Conservation (phyloP, 2,113 vertebrate species). For the Pholis gunnellus region DNA sequence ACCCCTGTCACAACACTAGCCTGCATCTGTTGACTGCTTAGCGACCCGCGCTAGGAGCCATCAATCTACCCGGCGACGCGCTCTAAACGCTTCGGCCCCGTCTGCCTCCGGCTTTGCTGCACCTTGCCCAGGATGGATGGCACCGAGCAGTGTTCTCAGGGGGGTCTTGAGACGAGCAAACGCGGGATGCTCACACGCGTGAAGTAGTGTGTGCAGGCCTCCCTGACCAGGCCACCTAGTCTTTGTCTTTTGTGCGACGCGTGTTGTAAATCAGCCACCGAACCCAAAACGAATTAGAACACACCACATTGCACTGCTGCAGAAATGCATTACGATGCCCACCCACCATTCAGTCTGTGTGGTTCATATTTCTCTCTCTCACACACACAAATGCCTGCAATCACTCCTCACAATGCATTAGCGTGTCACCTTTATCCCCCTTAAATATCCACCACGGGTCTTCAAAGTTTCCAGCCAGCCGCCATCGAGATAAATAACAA, state of each 20-base stretch:
- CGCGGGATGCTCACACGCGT: neutral
- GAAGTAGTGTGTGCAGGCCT: neutral
- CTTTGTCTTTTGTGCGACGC: conserved; percentile 17
- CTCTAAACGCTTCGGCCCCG: conserved; percentile 39
- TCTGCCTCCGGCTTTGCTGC: conserved; percentile 58
- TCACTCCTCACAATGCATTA: conserved; percentile 39
- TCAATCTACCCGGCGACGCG: conserved; percentile 53
- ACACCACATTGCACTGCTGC: conserved; percentile 3
- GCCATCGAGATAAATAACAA: conserved; percentile 48
- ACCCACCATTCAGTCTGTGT: neutral
- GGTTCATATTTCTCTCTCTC: conserved; percentile 14
- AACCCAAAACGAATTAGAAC: conserved; percentile 17
- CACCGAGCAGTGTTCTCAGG: conserved; percentile 17
- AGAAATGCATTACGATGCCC: neutral
- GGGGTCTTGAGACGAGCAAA: neutral
- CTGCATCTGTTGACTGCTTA: conserved; percentile 66
- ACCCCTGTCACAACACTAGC: conserved; percentile 46
- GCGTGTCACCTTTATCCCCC: conserved; percentile 27
- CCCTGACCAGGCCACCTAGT: conserved; percentile 13
- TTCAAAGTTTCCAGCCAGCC: conserved; percentile 47
- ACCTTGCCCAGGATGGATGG: conserved; percentile 20
- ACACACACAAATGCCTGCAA: conserved; percentile 27
- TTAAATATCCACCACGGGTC: conserved; percentile 53
- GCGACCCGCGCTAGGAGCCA: conserved; percentile 45
- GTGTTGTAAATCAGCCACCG: conserved; percentile 25